Evolutionary conservation across 2,113 vertebrate genomes (phyloP), one percentile per base, ranked within the genome.

Genomic region (Phrynosoma platyrhinos): DNA sequence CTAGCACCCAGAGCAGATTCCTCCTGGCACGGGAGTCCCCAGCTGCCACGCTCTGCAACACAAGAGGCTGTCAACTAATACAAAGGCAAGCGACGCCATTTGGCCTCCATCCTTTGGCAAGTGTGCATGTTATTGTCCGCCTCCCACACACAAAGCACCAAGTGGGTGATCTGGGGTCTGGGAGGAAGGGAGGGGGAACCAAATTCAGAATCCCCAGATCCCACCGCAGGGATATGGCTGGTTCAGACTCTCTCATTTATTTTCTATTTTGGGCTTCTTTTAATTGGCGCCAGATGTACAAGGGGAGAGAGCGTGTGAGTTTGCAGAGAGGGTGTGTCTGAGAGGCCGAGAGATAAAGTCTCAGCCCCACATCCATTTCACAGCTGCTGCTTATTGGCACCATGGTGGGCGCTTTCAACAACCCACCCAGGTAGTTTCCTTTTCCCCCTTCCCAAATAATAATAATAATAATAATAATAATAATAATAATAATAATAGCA

Each of bases 241-340:
- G 36, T 55, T 84, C 13, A 88, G 87, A 88, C 74, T 83, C 87
- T 0, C n/a, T 3, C 64, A 14, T 89, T 81, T 79, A 32, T 68
- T 92, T 87, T 79, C 92, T 88, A 88, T 93, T 93, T 90, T 20
- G 74, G 71, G 90, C 76, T 87, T 58, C 66, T 85, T 71, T 21
- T 62, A 90, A 94, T 89, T 71, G 3, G 36, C 91, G 27, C 89
- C 94, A 90, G 93, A 90, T 91, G 93, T 23, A 83, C 21, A 30
- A 23, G 27, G 62, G 1, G 40, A 69, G 36, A 23, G 40, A 55
- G 64, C 58, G 81, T 42, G 87, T 23, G 89, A 78, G 40, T 79
- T 78, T 79, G 76, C 42, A 14, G 40, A 14, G 55, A 30, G 58
- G 83, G 91, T 86, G 91, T 89, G 88, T 23, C 88, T 79, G 84